Evolutionary conservation across 2,888 invertebrate species (phyloP).

Genomic region (Nomada fabriciana): DNA sequence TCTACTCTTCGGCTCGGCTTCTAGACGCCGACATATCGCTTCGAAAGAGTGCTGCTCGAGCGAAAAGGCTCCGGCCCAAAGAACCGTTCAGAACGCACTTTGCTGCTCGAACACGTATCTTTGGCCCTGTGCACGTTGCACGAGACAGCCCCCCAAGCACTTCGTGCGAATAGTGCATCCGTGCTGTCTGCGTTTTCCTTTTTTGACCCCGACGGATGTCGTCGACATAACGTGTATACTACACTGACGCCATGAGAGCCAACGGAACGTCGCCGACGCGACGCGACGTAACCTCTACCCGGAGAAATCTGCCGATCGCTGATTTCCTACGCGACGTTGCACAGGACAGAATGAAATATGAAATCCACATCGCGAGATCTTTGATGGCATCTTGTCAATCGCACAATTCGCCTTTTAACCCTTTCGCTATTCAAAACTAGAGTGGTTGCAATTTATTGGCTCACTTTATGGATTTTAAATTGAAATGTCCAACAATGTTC

Average conservation of each 20-base stretch:
- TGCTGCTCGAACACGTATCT: conserved; percentile 45
- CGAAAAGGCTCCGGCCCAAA: conserved; percentile 33
- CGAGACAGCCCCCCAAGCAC: conserved; percentile 25
- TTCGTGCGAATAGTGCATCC: conserved; percentile 1
- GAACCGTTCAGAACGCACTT: conserved; percentile 34
- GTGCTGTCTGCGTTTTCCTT: conserved; percentile 3
- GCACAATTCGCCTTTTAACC: background rate
- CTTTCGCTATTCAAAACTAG: too few relatives aligned
- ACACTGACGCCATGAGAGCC: conserved; percentile 6
- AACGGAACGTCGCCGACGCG: background rate
- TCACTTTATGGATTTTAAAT: too few relatives aligned
- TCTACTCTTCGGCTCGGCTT: conserved; percentile 10
- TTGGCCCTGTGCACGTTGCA: background rate
- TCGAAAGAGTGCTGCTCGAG: conserved; percentile 16
- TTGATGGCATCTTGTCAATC: background rate
- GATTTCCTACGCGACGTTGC: background rate
- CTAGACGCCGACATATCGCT: conserved; percentile 26
- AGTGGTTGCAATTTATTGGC: too few relatives aligned
- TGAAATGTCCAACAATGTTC: too few relatives aligned
- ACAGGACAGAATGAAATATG: too few relatives aligned
- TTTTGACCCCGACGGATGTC: background rate
- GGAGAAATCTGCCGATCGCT: conserved; percentile 7
- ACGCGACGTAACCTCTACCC: background rate
- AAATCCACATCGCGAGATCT: background rate
- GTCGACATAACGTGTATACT: background rate